Evolutionary conservation across 2,113 vertebrate genomes (phyloP).

Genomic region (Dascyllus trimaculatus): DNA sequence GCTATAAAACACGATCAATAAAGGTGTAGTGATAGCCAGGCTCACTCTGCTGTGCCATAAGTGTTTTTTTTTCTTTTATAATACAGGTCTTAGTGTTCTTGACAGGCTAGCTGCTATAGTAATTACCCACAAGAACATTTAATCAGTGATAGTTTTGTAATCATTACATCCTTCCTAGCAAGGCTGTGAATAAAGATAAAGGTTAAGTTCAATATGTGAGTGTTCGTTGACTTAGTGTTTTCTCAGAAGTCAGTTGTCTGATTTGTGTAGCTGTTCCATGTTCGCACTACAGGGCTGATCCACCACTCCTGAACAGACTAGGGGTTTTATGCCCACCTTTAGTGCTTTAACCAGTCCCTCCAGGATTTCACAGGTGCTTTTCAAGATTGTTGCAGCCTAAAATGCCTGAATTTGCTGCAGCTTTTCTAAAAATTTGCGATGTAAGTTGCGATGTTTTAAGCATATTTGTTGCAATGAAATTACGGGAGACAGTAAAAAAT

Average conservation of each 20-base stretch:
- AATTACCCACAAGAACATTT: constrained; percentile 48
- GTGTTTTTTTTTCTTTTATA: constrained; percentile 20
- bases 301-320: background rate
- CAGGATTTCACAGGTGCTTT: no score
- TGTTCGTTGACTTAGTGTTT: background rate
- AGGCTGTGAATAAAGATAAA: constrained; percentile 24
- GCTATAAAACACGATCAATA: constrained; percentile 40
- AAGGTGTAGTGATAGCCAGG: constrained; percentile 6
- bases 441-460: no score
- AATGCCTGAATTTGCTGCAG: no score
- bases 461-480: no score
- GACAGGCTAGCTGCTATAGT: background rate
- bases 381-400: no score
- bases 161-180: constrained; percentile 14
- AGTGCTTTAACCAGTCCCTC: no score
- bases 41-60: background rate
- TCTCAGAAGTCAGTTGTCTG: background rate
- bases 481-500: no score
- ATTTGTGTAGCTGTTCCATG: background rate
- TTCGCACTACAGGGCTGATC: background rate
- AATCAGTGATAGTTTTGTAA: constrained; percentile 44
- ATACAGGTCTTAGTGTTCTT: constrained; percentile 21
- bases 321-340: background rate
- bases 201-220: constrained; percentile 5
- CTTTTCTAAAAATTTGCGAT: no score